Percentiles rank a stretch among this genome's conserved stretches.
These are phyloP conservation scores for Prostheceraeus crozeri DNA, from an alignment of 2,888 invertebrate genomes.

Conservation along the genomic window DNA sequence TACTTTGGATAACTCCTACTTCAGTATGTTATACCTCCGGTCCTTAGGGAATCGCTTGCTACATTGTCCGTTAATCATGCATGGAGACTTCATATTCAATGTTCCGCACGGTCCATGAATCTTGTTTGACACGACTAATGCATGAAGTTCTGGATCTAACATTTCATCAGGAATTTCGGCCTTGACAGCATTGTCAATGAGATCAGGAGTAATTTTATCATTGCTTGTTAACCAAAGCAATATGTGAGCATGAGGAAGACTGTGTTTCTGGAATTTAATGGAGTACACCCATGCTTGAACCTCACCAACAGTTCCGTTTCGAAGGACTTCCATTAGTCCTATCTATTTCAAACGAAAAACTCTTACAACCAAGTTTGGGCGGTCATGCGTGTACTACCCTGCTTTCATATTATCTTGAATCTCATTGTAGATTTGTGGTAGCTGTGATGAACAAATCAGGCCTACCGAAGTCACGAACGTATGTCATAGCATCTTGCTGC, in stretches of 20 bases:
- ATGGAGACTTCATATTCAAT: conserved; percentile 45
- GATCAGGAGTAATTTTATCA: conserved; percentile 34
- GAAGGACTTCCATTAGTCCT: conserved; percentile 34
- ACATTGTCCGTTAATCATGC: conserved; percentile 55
- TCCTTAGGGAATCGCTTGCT: conserved; percentile 53
- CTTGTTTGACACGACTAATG: conserved; percentile 42
- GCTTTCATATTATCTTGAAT: conserved; percentile 33
- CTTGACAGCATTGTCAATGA: conserved; percentile 39
- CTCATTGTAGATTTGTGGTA: conserved; percentile 41
- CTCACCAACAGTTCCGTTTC: conserved; percentile 41
- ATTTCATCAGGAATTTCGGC: conserved; percentile 45
- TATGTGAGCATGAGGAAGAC: conserved; percentile 45
- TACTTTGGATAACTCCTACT: conserved; percentile 54
- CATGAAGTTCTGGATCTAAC: conserved; percentile 42
- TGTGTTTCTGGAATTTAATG: conserved; percentile 51
- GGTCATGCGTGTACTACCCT: conserved; percentile 31
- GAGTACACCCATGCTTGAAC: conserved; percentile 43
- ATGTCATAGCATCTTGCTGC: conserved; percentile 57
- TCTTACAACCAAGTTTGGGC: conserved; percentile 38
- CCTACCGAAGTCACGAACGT: conserved; percentile 55
- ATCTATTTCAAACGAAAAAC: conserved; percentile 40
- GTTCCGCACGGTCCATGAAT: conserved; percentile 45
- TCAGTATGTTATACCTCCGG: too few species aligned
- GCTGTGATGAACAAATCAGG: conserved; percentile 54
- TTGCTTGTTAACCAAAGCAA: conserved; percentile 43